phyloP scores from a whole-genome alignment of 1,140 invertebrate species.

The Hetaerina americana region DNA sequence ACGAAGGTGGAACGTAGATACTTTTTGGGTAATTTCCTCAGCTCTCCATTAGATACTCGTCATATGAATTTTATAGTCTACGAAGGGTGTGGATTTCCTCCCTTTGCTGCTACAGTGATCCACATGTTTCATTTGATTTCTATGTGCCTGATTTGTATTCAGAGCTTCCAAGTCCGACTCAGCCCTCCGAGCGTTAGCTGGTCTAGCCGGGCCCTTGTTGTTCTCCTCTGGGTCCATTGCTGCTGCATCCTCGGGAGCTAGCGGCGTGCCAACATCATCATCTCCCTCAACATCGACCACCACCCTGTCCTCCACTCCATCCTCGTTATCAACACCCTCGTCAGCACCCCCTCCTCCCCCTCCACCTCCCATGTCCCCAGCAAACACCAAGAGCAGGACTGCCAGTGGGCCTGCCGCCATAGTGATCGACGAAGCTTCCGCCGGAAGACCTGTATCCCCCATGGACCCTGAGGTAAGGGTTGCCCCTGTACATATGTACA shows the following conservation, averaged over 20 bases:
- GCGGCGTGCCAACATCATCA: not conserved
- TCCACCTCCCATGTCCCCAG: slow-evolving; percentile 29
- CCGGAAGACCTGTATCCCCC: slow-evolving; percentile 40
- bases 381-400: slow-evolving; percentile 43
- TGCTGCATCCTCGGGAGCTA: no score
- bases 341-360: not conserved
- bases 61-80: no score
- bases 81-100: no score
- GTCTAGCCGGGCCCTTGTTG: slow-evolving; percentile 21
- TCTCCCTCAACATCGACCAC: not conserved
- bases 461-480: slow-evolving; percentile 39
- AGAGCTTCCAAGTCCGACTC: slow-evolving; percentile 43
- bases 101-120: no score
- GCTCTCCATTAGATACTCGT: no score
- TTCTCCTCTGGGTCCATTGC: not conserved
- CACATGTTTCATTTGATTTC: not conserved
- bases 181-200: slow-evolving; percentile 38
- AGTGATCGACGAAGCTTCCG: slow-evolving; percentile 22
- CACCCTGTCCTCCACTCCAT: not conserved
- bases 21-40: no score
- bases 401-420: slow-evolving; percentile 40
- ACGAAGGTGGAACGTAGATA: no score
- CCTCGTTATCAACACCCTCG: not conserved
- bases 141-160: slow-evolving; percentile 12
- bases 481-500: no score